Conservation (phyloP, 1,140 invertebrate genomes). For the Magallana angulata region DNA sequence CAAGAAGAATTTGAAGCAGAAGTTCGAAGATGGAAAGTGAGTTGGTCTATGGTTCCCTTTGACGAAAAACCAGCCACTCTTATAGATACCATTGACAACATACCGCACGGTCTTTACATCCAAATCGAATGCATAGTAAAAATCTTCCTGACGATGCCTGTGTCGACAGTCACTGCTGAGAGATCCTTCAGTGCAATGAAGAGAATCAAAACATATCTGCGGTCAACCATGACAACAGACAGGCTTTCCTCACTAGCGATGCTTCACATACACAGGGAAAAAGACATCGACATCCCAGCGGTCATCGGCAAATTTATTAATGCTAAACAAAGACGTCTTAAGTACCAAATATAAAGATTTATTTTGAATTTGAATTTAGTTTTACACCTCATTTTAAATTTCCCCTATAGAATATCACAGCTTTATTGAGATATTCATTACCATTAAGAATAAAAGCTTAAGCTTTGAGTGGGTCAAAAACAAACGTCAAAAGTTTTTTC, state of each 20-base stretch:
- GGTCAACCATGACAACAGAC: slow-evolving; percentile 35
- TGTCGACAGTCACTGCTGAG: slow-evolving; percentile 41
- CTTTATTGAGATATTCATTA: no score
- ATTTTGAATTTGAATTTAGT: no score
- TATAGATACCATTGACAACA: not conserved
- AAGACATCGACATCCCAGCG: not conserved
- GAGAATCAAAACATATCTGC: slow-evolving; percentile 29
- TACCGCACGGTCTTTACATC: not conserved
- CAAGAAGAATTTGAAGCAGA: not conserved
- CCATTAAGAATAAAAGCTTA: no score
- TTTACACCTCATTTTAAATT: no score
- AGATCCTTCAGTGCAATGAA: slow-evolving; percentile 36
- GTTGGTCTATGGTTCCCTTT: not conserved
- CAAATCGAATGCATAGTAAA: not conserved
- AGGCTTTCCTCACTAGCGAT: not conserved
- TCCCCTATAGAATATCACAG: no score
- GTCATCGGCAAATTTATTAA: slow-evolving; percentile 32
- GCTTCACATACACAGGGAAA: slow-evolving; percentile 16
- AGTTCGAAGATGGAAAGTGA: not conserved
- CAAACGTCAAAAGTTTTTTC: no score
- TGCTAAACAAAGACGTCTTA: slow-evolving; percentile 35
- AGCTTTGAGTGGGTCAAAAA: no score
- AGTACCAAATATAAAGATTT: not conserved
- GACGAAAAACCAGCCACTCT: not conserved
- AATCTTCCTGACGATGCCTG: slow-evolving; percentile 46